Conservation (phyloP, 2,888 invertebrate genomes). For the Amphipoea lucens region DNA sequence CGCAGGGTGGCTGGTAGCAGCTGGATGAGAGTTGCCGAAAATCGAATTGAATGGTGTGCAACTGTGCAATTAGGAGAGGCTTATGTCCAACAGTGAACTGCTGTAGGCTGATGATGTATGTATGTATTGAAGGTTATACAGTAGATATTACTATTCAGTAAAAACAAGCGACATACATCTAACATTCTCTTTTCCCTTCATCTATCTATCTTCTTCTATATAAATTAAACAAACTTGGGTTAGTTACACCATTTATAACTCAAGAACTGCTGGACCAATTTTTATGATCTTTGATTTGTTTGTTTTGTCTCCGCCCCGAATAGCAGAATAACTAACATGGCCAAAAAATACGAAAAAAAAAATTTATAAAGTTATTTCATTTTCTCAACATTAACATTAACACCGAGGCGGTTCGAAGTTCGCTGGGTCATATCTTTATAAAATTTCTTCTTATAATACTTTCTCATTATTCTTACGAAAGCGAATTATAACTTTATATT, state of each 20-base stretch:
- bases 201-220: no score
- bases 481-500: slow-evolving; percentile 34
- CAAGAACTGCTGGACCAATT: no score
- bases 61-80: no score
- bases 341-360: no score
- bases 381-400: no score
- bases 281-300: no score
- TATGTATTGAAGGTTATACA: neutral
- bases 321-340: no score
- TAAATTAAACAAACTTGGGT: no score
- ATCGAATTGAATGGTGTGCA: neutral
- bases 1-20: neutral
- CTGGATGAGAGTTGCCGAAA: neutral
- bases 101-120: neutral
- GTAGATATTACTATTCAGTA: neutral
- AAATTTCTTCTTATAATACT: slow-evolving; percentile 24
- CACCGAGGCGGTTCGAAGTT: no score
- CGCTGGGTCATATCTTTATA: neutral
- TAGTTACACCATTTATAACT: no score
- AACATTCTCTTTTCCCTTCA: slow-evolving; percentile 2
- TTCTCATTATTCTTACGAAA: slow-evolving; percentile 43
- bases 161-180: neutral
- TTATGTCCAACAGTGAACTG: neutral
- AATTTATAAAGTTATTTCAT: no score
- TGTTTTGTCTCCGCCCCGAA: no score